A percentile compares a stretch with the other conserved stretches of the same genome.
Conservation (phyloP, 2,113 vertebrate species). For the Tonatia bakeri region DNA sequence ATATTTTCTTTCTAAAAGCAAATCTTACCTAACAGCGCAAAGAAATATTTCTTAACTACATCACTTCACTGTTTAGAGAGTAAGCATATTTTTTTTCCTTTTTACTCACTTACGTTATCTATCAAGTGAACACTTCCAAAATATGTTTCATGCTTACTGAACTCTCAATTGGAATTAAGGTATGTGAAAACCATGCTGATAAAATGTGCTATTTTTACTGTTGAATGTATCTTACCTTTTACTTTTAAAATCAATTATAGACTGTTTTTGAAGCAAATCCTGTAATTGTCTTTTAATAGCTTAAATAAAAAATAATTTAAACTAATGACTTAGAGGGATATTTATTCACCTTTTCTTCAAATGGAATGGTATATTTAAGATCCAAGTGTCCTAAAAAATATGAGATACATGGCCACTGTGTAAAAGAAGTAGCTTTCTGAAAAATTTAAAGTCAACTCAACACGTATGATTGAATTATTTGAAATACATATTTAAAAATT, state of each 20-base stretch:
- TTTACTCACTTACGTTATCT: constrained; percentile 11
- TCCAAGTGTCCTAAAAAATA: not conserved
- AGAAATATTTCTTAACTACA: not conserved
- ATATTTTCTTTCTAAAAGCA: not conserved
- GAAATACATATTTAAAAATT: not conserved
- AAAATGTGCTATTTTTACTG: not conserved
- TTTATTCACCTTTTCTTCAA: not conserved
- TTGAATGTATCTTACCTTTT: not conserved
- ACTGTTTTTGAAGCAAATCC: not conserved
- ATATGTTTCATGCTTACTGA: constrained; percentile 5
- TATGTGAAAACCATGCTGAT: not conserved
- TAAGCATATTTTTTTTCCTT: not conserved
- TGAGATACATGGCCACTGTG: not conserved
- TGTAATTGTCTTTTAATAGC: not conserved
- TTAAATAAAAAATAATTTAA: not conserved
- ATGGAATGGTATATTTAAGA: not conserved
- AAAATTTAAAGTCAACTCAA: not conserved
- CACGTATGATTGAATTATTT: not conserved
- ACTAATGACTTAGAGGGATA: not conserved
- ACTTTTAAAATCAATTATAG: not conserved
- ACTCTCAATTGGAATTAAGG: not conserved
- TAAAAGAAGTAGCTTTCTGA: not conserved
- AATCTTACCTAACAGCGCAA: not conserved
- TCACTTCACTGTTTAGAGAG: not conserved
- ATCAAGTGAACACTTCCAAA: not conserved